phyloP scores from a whole-genome alignment of 1,140 invertebrate genomes.

The Drosophila obscura region DNA sequence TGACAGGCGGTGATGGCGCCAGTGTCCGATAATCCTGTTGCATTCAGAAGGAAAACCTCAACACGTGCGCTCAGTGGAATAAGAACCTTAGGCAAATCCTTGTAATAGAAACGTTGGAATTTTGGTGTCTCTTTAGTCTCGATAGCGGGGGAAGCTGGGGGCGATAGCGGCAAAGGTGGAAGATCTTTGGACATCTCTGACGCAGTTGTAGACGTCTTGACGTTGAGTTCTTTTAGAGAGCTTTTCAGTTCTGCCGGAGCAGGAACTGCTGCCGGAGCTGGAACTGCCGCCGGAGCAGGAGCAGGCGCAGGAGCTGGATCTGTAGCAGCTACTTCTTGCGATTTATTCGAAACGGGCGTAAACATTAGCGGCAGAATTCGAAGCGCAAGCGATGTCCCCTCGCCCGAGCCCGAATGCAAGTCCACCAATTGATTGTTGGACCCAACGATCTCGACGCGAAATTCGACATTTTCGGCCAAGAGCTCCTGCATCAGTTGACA shows the following conservation, averaged over 20 bases:
- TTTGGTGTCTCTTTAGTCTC: background rate
- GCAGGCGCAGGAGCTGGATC: background rate
- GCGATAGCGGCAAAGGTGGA: conserved; percentile 41
- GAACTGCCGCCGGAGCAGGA: too few species aligned
- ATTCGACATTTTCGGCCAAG: background rate
- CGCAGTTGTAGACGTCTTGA: background rate
- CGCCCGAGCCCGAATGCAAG: conserved; percentile 16
- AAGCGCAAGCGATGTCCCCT: conserved; percentile 31
- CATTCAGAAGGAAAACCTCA: conserved; percentile 17
- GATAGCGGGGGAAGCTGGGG: conserved; percentile 23
- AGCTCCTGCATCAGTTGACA: conserved; percentile 18
- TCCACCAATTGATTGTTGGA: conserved; percentile 14
- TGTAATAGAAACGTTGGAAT: conserved; percentile 34
- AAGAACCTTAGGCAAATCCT: conserved; percentile 18
- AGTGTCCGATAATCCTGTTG: background rate
- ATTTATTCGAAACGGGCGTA: background rate
- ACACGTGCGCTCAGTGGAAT: conserved; percentile 30
- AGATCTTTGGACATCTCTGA: background rate
- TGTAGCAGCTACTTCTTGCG: background rate
- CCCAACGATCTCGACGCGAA: conserved; percentile 19
- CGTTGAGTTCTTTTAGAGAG: too few species aligned
- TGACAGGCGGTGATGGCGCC: conserved; percentile 46
- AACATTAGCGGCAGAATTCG: conserved; percentile 54
- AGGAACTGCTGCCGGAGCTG: background rate
- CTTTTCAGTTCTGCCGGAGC: too few species aligned